Percentiles rank a stretch among this genome's conserved stretches.
These are phyloP conservation scores for Hetaerina titia DNA, from an alignment of 2,888 invertebrate genomes.

Conservation along the genomic window DNA sequence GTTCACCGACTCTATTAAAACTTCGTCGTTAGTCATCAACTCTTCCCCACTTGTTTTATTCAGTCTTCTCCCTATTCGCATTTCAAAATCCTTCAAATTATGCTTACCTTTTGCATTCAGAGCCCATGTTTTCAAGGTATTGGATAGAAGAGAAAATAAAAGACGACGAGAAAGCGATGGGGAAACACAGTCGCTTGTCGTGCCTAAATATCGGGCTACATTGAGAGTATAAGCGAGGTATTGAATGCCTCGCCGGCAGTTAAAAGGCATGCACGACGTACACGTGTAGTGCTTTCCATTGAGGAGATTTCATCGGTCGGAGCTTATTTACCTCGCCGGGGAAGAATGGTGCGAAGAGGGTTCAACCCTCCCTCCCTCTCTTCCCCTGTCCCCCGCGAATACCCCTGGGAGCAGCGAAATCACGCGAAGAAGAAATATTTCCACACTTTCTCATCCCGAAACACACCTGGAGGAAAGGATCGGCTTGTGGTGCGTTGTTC, in stretches of 20 bases:
- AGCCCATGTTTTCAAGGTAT: not conserved
- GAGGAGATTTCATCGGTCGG: not conserved
- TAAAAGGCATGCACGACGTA: not conserved
- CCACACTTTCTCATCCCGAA: not conserved
- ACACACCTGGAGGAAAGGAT: not conserved
- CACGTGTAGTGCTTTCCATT: not conserved
- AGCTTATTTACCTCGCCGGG: not conserved
- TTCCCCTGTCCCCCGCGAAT: not conserved
- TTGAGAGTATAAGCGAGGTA: not conserved
- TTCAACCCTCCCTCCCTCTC: not conserved
- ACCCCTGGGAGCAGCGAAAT: not conserved
- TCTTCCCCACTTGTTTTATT: too few relatives aligned
- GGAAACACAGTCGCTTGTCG: conserved; percentile 50
- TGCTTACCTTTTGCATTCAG: not conserved
- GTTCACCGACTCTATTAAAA: too few relatives aligned
- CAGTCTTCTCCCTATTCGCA: too few relatives aligned
- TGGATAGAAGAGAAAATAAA: conserved; percentile 69
- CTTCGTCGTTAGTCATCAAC: too few relatives aligned
- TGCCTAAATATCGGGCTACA: not conserved
- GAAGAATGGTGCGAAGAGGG: not conserved
- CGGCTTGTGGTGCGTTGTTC: not conserved
- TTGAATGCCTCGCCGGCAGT: not conserved
- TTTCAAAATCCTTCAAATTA: too few relatives aligned
- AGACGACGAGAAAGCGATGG: conserved; percentile 60
- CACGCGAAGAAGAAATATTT: not conserved